Evolutionary conservation across 2,113 vertebrate species (phyloP), one percentile per base, ranked within the genome.

Genomic region (Aix galericulata): DNA sequence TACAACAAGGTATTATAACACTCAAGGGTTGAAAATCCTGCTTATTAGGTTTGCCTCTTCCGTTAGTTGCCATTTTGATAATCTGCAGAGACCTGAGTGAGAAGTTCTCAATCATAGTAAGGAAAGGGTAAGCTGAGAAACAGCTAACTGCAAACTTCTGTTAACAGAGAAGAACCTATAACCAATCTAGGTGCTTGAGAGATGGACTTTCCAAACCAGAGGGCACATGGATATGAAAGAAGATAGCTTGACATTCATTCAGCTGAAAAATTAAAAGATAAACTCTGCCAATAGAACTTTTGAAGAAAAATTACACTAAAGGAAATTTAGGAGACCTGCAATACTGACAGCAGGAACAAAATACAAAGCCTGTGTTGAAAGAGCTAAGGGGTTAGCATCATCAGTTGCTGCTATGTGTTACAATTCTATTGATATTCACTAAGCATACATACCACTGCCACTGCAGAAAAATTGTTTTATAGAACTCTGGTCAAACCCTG

Each of bases 291-390:
- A n/a, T 8, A 59, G 38, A 94, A 84, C 86, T 22, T 67, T 77
- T 90, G 91, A 88, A 94, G 55, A 56, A 52, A 62, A 93, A 80
- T 44, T 85, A 63, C 58, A 63, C 56, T 84, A 68, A 73, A 66
- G 23, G 9, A 83, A 68, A 69, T 69, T n/a, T 34, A 84, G 17
- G 29, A 69, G 9, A 58, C 9, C 5, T 34, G 38, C 3, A 21
- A 8, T 42, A 74, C 32, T 40, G 13, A 38, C 11, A 66, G 34
- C 27, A 82, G 56, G 29, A 79, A 26, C 9, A 38, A 11, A 80
- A 75, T 11, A 67, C 3, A 78, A 34, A 78, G 64, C 60, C 7
- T 66, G 44, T 42, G 34, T 91, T 96, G 88, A 96, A 81, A 40
- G 44, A 95, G 55, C 34, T 82, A 67, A 56, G 91, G 75, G 9